Conservation (phyloP, 1,140 invertebrate species). For the Ceratosolen solmsi region DNA sequence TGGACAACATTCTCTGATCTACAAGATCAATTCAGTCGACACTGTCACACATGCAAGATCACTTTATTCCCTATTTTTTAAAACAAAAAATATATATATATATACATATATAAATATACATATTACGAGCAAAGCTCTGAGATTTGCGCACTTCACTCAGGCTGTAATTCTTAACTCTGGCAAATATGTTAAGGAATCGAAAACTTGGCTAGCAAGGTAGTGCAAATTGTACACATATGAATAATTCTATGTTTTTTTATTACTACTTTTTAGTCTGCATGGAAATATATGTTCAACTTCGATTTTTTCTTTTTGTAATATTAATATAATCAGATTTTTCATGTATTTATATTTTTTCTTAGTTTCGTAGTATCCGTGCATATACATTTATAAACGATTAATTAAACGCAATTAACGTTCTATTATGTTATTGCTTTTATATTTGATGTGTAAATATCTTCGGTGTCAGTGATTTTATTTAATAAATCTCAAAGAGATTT, state of each 20-base stretch:
- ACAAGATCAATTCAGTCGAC: slow-evolving; percentile 36
- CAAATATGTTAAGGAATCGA: slow-evolving; percentile 70
- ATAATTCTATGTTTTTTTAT: slow-evolving; percentile 36
- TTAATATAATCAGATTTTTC: slow-evolving; percentile 12
- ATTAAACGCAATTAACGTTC: slow-evolving; percentile 20
- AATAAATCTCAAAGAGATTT: slow-evolving; percentile 26
- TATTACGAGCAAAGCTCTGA: slow-evolving; percentile 46
- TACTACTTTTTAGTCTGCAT: slow-evolving; percentile 27
- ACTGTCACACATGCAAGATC: slow-evolving; percentile 66
- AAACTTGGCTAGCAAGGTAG: slow-evolving; percentile 72
- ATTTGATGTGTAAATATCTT: slow-evolving; percentile 30
- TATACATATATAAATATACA: slow-evolving; percentile 20
- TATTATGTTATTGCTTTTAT: slow-evolving; percentile 12
- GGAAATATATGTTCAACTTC: slow-evolving; percentile 20
- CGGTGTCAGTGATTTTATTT: slow-evolving; percentile 33
- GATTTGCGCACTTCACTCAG: slow-evolving; percentile 54
- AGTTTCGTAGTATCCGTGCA: slow-evolving; percentile 30
- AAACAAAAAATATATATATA: slow-evolving; percentile 50
- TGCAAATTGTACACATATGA: slow-evolving; percentile 23
- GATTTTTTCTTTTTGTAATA: slow-evolving; percentile 12
- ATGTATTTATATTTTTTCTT: slow-evolving; percentile 20
- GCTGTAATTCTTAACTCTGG: slow-evolving; percentile 70
- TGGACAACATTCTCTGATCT: slow-evolving; percentile 45
- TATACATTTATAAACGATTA: slow-evolving; percentile 25
- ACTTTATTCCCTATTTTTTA: slow-evolving; percentile 68